phyloP scores from a whole-genome alignment of 1,140 invertebrate species.

The Chrysomallon squamiferum region DNA sequence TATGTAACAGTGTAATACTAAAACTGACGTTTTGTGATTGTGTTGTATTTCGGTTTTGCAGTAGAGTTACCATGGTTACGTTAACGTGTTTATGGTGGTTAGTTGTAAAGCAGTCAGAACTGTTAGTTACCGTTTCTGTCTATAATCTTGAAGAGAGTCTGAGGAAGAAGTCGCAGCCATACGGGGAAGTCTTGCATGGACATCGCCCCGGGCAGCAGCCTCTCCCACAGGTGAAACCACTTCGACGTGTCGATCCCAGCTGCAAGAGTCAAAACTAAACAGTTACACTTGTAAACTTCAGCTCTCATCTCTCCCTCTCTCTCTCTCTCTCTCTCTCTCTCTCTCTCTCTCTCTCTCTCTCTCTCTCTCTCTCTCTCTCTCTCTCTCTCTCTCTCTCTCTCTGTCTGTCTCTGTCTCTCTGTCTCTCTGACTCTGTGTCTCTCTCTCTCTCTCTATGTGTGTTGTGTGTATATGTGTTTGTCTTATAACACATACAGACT shows the following conservation, averaged over 20 bases:
- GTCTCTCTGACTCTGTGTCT: no score
- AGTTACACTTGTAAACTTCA: neutral
- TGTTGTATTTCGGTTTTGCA: no score
- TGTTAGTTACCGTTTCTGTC: slow-evolving; percentile 21
- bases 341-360: slow-evolving; percentile 3
- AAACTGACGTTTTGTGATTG: no score
- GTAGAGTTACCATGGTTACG: no score
- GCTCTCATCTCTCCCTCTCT: neutral
- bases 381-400: slow-evolving; percentile 5
- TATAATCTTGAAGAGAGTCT: slow-evolving; percentile 19
- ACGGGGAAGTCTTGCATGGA: slow-evolving; percentile 22
- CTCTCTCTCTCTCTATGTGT: no score
- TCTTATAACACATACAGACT: no score
- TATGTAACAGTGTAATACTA: no score
- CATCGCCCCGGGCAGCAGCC: slow-evolving; percentile 14
- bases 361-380: neutral
- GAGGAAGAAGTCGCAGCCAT: slow-evolving; percentile 25
- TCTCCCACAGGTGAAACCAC: slow-evolving; percentile 18
- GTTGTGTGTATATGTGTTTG: no score
- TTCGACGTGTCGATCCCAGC: neutral
- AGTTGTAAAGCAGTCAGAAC: neutral
- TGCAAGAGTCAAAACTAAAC: neutral
- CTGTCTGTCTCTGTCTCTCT: slow-evolving; percentile 4
- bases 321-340: slow-evolving; percentile 1
- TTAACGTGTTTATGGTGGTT: slow-evolving; percentile 3